A percentile compares a stretch with the other conserved stretches of the same genome.
phyloP scores from a whole-genome alignment of 1,140 invertebrate species.

The Steinernema khuongi region DNA sequence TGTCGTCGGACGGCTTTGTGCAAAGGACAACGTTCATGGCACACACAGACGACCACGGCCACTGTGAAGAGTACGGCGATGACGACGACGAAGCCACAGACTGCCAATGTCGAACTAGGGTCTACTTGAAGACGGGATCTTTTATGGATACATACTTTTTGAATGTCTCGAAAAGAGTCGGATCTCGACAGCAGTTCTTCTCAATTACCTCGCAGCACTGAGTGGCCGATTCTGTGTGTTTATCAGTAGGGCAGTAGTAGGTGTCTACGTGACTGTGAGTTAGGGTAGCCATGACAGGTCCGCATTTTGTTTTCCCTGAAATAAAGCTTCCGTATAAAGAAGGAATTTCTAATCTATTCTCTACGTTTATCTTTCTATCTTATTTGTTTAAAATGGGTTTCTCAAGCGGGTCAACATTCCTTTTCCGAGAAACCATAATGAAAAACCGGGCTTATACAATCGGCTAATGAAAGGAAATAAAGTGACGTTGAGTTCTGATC shows the following conservation, averaged over 20 bases:
- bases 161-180: background rate
- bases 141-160: slow-evolving; percentile 9
- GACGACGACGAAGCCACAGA: background rate
- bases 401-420: no score
- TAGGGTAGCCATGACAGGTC: background rate
- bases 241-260: background rate
- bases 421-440: no score
- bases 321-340: background rate
- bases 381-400: no score
- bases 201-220: background rate
- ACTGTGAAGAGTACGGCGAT: background rate
- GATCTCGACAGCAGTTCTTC: background rate
- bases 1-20: background rate
- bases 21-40: background rate
- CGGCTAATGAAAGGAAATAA: no score
- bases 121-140: background rate
- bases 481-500: no score
- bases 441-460: no score
- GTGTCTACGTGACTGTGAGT: background rate
- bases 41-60: background rate
- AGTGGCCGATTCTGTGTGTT: background rate
- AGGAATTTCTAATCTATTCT: no score
- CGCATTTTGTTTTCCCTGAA: background rate
- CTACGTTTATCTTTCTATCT: no score
- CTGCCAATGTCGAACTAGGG: background rate